phyloP scores from a whole-genome alignment of 2,888 invertebrate species.

The Ceriagrion tenellum region DNA sequence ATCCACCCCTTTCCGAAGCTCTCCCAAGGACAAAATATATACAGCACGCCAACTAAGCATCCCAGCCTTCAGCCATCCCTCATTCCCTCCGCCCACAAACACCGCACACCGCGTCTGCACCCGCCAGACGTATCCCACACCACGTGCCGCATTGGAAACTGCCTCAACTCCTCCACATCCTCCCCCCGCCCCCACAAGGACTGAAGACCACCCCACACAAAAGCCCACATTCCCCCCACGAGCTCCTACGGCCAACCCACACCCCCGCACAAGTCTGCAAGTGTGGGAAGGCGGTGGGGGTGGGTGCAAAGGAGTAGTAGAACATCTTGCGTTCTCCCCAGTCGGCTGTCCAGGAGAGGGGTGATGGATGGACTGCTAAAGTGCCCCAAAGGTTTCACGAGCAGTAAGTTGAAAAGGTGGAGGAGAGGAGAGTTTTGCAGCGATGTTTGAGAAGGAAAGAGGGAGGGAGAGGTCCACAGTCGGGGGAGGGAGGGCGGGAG shows the following conservation, averaged over 20 bases:
- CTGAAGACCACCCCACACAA: not conserved
- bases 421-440: slow-evolving; percentile 43
- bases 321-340: slow-evolving; percentile 13
- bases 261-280: not conserved
- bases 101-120: not conserved
- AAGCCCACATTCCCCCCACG: not conserved
- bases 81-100: not conserved
- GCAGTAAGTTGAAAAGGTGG: slow-evolving; percentile 60
- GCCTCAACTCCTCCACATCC: not conserved
- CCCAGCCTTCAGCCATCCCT: not conserved
- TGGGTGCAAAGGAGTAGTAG: not conserved
- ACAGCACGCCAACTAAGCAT: not conserved
- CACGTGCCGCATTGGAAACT: not conserved
- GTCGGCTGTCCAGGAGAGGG: not conserved
- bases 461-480: not conserved
- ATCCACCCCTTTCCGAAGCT: not conserved
- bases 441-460: slow-evolving; percentile 27
- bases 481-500: not conserved
- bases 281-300: not conserved
- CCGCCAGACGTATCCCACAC: not conserved
- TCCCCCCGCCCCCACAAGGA: not conserved
- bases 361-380: slow-evolving; percentile 68
- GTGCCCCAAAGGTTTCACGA: slow-evolving; percentile 61
- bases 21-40: not conserved
- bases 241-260: not conserved